Evolutionary conservation across 2,113 vertebrate species (phyloP).

Genomic region (Alces alces): DNA sequence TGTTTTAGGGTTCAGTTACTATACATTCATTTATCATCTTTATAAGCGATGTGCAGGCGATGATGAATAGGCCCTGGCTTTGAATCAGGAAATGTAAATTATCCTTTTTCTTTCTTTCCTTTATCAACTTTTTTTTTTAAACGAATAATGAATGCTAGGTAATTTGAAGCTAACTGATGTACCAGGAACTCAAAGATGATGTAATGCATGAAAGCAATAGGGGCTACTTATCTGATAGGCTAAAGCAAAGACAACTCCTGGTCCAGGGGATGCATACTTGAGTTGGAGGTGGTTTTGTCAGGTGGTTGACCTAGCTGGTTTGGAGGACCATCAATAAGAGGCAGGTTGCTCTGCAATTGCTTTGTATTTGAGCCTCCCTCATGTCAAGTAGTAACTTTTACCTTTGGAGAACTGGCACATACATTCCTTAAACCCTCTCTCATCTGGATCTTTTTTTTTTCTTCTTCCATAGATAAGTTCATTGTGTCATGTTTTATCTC

Average conservation of each 20-base stretch:
- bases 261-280: neutral
- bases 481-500: neutral
- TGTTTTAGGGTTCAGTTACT: conserved; percentile 82
- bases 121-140: neutral
- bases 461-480: neutral
- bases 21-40: conserved; percentile 84
- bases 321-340: neutral
- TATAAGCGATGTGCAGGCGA: conserved; percentile 78
- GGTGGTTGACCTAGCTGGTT: neutral
- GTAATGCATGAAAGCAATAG: conserved; percentile 49
- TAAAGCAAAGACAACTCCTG: conserved; percentile 13
- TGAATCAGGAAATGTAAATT: conserved; percentile 83
- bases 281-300: too few relatives aligned
- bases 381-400: neutral
- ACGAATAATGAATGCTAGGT: conserved; percentile 70
- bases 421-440: neutral
- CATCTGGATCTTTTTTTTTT: neutral
- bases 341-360: neutral
- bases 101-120: conserved; percentile 46
- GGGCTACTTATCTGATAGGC: neutral
- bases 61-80: conserved; percentile 83
- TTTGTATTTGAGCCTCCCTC: neutral
- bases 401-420: neutral
- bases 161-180: conserved; percentile 58
- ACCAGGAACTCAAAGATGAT: conserved; percentile 62